Conservation (phyloP, 2,797 vertebrate genomes). For the Buphagus erythrorhynchus region DNA sequence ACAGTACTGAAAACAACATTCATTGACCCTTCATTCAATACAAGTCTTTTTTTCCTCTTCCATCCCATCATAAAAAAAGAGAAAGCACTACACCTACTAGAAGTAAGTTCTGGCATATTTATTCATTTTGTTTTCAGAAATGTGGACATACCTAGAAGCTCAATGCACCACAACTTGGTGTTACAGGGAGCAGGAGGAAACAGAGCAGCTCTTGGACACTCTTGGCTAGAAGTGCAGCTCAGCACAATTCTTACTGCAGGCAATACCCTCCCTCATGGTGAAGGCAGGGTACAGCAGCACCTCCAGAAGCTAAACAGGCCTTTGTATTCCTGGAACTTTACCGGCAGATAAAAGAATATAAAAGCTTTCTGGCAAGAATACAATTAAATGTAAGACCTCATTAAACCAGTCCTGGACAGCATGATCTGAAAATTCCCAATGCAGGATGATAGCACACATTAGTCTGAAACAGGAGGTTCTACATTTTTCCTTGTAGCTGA, state of each 20-base stretch:
- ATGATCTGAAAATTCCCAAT: not conserved
- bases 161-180: not conserved
- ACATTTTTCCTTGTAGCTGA: not conserved
- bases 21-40: not conserved
- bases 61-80: not conserved
- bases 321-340: not conserved
- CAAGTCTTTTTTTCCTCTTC: not conserved
- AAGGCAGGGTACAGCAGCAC: not conserved
- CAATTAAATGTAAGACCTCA: not conserved
- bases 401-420: not conserved
- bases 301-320: not conserved
- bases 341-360: not conserved
- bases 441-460: not conserved
- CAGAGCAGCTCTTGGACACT: not conserved
- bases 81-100: not conserved
- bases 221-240: not conserved
- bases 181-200: not conserved
- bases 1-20: not conserved
- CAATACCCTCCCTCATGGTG: not conserved
- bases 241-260: not conserved
- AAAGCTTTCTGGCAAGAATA: not conserved
- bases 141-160: rapidly evolving
- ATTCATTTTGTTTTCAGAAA: not conserved
- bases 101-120: not conserved
- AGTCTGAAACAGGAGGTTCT: not conserved